Evolutionary conservation across 2,113 vertebrate species (phyloP).

Genomic region (Dasyurus viverrinus): DNA sequence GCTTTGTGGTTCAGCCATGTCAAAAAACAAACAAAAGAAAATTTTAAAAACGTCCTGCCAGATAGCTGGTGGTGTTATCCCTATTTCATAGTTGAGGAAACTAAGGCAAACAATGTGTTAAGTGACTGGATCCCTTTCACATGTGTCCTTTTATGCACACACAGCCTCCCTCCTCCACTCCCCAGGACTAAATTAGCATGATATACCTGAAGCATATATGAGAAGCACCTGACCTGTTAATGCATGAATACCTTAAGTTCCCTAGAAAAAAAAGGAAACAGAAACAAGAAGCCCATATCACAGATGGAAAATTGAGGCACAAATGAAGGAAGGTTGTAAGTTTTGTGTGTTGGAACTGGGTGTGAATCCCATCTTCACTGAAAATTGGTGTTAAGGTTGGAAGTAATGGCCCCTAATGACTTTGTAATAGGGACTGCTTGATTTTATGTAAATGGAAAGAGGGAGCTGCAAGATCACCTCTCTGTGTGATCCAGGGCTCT

Average conservation of each 20-base stretch:
- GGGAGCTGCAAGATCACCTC: background rate
- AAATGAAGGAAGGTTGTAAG: background rate
- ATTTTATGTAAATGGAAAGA: background rate
- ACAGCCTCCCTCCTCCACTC: no score
- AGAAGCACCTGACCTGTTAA: no score
- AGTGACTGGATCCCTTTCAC: background rate
- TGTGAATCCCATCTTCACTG: background rate
- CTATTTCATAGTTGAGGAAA: background rate
- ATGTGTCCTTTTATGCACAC: background rate
- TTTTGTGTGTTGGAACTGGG: background rate
- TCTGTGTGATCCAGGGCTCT: background rate
- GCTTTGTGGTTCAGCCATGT: conserved; percentile 63
- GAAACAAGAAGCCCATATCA: background rate
- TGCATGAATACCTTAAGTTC: background rate
- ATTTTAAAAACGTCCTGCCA: background rate
- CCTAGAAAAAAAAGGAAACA: background rate
- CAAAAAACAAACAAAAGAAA: background rate
- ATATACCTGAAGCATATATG: background rate
- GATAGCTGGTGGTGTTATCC: background rate
- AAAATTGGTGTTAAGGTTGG: background rate
- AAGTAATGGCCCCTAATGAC: background rate
- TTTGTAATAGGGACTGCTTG: background rate
- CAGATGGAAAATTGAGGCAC: background rate
- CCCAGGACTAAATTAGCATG: background rate
- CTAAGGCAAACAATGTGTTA: background rate